These are phyloP conservation scores for Fulmarus glacialis DNA, from an alignment of 2,113 vertebrate species.

Conservation along the genomic window DNA sequence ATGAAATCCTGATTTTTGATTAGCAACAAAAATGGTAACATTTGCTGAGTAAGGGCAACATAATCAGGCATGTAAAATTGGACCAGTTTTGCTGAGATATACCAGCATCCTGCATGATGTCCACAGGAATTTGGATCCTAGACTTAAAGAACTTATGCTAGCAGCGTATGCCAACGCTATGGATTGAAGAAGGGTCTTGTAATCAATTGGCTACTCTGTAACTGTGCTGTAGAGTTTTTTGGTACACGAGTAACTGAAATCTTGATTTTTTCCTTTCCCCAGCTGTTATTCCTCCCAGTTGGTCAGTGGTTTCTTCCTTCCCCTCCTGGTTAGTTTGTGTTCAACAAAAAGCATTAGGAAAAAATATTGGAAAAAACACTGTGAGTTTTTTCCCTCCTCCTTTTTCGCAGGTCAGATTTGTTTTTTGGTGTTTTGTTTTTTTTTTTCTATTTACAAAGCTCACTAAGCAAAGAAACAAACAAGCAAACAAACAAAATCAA, in stretches of 20 bases:
- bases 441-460: background rate
- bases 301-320: background rate
- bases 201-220: background rate
- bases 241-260: background rate
- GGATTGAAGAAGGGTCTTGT: background rate
- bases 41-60: background rate
- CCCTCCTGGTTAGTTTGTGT: background rate
- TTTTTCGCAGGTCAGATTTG: background rate
- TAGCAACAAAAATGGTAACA: background rate
- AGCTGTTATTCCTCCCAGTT: background rate
- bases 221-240: background rate
- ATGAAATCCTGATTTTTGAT: background rate
- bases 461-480: background rate
- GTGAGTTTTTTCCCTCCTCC: background rate
- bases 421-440: too few species aligned
- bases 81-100: background rate
- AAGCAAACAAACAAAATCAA: background rate
- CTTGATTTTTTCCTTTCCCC: background rate
- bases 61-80: background rate
- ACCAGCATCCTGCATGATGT: background rate
- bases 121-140: background rate
- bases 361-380: background rate
- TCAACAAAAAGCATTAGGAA: background rate
- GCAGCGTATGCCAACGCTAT: fast-evolving
- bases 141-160: background rate